phyloP scores from a whole-genome alignment of 2,888 invertebrate genomes.

The Ryuthela nishihirai region DNA sequence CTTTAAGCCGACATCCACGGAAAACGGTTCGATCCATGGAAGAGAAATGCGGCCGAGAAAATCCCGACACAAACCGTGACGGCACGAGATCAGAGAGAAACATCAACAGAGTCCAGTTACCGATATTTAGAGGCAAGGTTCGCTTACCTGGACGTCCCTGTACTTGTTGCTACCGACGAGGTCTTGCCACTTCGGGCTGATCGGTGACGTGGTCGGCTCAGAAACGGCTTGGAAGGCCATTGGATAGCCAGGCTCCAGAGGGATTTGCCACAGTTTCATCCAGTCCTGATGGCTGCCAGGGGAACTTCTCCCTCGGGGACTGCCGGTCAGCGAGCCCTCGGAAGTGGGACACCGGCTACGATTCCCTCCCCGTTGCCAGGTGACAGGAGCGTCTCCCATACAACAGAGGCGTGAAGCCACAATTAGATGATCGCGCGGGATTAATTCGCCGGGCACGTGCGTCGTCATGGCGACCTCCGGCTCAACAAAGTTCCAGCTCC shows the following conservation, averaged over 20 bases:
- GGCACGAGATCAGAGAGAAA: too few relatives aligned
- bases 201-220: conserved; percentile 26
- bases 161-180: conserved; percentile 29
- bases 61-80: too few relatives aligned
- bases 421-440: conserved; percentile 9
- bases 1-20: too few relatives aligned
- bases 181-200: conserved; percentile 20
- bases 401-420: conserved; percentile 11
- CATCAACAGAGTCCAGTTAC: too few relatives aligned
- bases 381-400: conserved; percentile 12
- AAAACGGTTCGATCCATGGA: too few relatives aligned
- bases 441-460: conserved; percentile 21
- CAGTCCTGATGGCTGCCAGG: conserved; percentile 26
- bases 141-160: conserved; percentile 31
- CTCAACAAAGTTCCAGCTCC: conserved; percentile 24
- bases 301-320: conserved; percentile 22
- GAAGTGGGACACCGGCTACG: conserved; percentile 29
- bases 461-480: conserved; percentile 11
- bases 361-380: conserved; percentile 22
- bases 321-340: conserved; percentile 6
- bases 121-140: background rate
- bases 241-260: conserved; percentile 34
- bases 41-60: too few relatives aligned
- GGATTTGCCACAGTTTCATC: conserved; percentile 35
- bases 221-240: conserved; percentile 36